Percentiles rank a stretch among this genome's conserved stretches.
Evolutionary conservation across 1,140 invertebrate species (phyloP).

Genomic region (Tetramorium simillimum): DNA sequence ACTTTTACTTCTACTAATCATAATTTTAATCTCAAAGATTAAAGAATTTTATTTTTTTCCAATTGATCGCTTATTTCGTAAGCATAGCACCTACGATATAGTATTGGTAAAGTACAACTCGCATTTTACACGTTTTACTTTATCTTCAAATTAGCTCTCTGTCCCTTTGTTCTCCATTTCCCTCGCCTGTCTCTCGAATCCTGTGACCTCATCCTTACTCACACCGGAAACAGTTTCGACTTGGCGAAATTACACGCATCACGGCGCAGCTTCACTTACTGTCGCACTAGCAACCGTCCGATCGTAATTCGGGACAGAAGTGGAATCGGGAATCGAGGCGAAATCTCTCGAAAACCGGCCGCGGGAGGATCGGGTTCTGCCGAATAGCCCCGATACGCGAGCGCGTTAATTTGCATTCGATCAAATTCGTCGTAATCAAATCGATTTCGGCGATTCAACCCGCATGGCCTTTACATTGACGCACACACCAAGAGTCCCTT

Average conservation of each 20-base stretch:
- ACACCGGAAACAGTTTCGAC: slow-evolving; percentile 63
- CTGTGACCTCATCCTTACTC: slow-evolving; percentile 21
- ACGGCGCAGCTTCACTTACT: slow-evolving; percentile 54
- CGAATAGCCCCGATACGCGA: slow-evolving; percentile 61
- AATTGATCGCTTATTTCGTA: background rate
- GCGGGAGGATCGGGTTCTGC: slow-evolving; percentile 32
- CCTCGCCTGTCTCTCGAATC: slow-evolving; percentile 26
- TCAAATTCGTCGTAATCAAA: slow-evolving; percentile 72
- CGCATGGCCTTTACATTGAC: slow-evolving; percentile 37
- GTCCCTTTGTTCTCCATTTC: background rate
- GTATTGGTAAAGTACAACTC: background rate
- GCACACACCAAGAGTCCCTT: background rate
- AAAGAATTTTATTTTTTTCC: background rate
- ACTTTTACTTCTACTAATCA: background rate
- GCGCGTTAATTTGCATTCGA: slow-evolving; percentile 72
- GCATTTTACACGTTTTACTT: slow-evolving; percentile 10
- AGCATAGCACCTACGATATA: background rate
- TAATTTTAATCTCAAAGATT: background rate
- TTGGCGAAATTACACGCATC: slow-evolving; percentile 69
- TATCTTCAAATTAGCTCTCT: background rate
- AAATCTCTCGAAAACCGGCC: slow-evolving; percentile 69
- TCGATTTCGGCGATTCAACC: slow-evolving; percentile 52
- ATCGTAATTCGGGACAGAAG: slow-evolving; percentile 49
- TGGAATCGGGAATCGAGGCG: slow-evolving; percentile 26
- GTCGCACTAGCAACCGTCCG: slow-evolving; percentile 11